Evolutionary conservation across 2,888 invertebrate species (phyloP), one percentile per base, ranked within the genome.

Genomic region (Athetis lepigone): DNA sequence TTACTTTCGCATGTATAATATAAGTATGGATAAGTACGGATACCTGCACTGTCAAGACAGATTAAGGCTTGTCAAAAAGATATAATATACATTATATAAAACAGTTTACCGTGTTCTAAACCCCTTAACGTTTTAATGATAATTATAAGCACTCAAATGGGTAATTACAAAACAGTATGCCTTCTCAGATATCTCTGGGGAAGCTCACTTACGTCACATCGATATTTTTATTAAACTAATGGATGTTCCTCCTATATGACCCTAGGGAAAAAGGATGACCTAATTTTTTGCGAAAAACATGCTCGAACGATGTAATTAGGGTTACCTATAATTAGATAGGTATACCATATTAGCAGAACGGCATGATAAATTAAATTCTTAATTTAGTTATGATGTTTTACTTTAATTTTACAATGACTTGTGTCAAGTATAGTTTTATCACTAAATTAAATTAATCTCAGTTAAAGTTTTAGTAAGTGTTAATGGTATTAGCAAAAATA

Each of bases 191-290:
- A 29, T 23, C 74, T 16, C 36, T 18, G 19, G 46, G 46, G 36
- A 36, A 23, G 6, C 13, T 46, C 2, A 36, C 66, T 66, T 66
- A 73, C 19, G n/a, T 25, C 29, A 29, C 23, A 42, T 66, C 46
- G 46, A 74, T 46, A 40, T 67, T 66, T 18, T n/a, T 66, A 40
- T 49, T 49, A 65, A 42, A 67, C 40, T 52, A 67, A 73, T 67
- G 56, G 67, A 67, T 67, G 67, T 74, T 74, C 68, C 36, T 55
- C 23, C 6, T 37, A 2, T n/a, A n/a, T 16, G 13, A 5, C 67
- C 18, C 74, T 7, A 37, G 75, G 40, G 68, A 40, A 66, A 16
- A 66, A 54, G 3, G 7, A 29, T 46, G 46, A 67, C 46, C 68
- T 55, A 67, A 67, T 67, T 67, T 65, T 67, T 67, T 42, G 8